A percentile compares a stretch with the other conserved stretches of the same genome.
Conservation (phyloP, 2,113 vertebrate genomes). For the Syngnathus scovelli region DNA sequence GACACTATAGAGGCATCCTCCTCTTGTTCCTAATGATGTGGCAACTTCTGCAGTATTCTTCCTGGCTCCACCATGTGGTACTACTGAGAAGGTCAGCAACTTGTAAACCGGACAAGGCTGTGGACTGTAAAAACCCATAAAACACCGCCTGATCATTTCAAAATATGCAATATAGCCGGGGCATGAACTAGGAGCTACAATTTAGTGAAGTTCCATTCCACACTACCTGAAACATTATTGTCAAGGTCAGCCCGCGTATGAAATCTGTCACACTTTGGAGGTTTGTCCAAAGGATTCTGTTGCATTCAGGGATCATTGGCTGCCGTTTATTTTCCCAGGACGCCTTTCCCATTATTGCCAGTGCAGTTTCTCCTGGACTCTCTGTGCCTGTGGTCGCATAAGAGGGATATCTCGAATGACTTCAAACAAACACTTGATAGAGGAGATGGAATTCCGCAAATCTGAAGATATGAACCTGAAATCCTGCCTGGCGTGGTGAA, state of each 20-base stretch:
- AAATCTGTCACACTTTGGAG: conserved; percentile 60
- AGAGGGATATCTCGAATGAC: conserved; percentile 62
- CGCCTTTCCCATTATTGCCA: conserved; percentile 51
- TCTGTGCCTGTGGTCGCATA: conserved; percentile 46
- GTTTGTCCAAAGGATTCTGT: conserved; percentile 56
- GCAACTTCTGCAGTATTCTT: not conserved
- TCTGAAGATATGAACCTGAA: conserved; percentile 52
- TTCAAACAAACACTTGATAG: conserved; percentile 65
- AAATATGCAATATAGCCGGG: not conserved
- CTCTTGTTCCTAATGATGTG: not conserved
- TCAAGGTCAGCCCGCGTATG: conserved; percentile 13
- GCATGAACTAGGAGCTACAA: not conserved
- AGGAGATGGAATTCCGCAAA: conserved; percentile 50
- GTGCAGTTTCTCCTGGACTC: conserved; percentile 40
- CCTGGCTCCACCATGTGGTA: not conserved
- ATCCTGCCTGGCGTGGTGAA: conserved; percentile 21
- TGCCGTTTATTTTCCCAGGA: conserved; percentile 70
- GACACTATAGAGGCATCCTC: not conserved
- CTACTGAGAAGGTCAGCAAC: not conserved
- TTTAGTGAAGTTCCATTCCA: not conserved
- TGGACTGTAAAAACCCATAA: not conserved
- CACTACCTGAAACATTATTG: conserved; percentile 16
- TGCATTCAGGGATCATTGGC: conserved; percentile 57
- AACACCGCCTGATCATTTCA: not conserved
- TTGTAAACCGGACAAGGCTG: not conserved